Base-by-base conservation (phyloP, 2,113 vertebrate species). In the Lucifuga dentata region DNA sequence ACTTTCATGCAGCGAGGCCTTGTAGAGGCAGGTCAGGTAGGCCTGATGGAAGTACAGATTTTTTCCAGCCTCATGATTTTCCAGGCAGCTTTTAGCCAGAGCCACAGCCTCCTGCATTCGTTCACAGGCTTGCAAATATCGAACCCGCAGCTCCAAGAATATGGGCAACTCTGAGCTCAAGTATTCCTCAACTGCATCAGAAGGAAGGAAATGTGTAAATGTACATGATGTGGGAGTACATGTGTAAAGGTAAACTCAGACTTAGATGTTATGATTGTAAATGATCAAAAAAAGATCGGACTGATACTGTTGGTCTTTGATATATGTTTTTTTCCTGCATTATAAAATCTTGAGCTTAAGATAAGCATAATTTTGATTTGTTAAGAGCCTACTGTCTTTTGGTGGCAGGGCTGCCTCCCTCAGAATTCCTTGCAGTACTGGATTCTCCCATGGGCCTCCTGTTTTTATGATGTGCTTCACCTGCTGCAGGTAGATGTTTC, bases 61-160 rank as follows among this genome's bases (percentile, higher is more conserved):
- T 83, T 93, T 95, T 80, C 94, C 95, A 73, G 94, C 91, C 77
- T 95, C 93, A 19, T 88, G 90, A 81, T 98, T 95, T 83, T 95
- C 96, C 88, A 97, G 92, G 88, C 97, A 99, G 86, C 92, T 94
- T 88, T 96, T 97, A 69, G 97, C 92, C 76, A 99, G 93, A 73
- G 95, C 95, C 93, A 95, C 94, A 62, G 96, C 96, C 91, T 99
- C 98, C 74, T 94, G 94, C 81, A 95, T 93, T 57, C 96, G 95
- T 88, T 98, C 96, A 90, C 97, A 99, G 78, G 96, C 97, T 88
- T 96, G 95, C 90, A 99, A 93, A 84, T 99, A 99, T 89, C 97
- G 95, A 84, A 96, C 94, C 70, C 98, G 95, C 49, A 99, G 92
- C 92, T 99, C 98, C 91, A 99, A 95, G 89, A 99, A 98, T 48